Evolutionary conservation across 2,113 vertebrate species (phyloP).

Genomic region (Sylvia atricapilla): DNA sequence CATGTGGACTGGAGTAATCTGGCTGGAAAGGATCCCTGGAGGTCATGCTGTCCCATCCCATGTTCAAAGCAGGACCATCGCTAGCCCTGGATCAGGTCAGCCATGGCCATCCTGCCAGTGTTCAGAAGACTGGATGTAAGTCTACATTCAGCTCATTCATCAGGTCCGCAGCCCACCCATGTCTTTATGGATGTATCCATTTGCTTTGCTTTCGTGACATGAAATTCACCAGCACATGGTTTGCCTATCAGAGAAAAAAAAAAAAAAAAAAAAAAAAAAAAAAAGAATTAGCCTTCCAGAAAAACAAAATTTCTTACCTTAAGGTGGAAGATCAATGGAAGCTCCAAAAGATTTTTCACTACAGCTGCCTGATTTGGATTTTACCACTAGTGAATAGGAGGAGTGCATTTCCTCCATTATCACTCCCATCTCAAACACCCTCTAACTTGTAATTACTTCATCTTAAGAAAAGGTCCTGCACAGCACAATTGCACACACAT

Average conservation of each 20-base stretch:
- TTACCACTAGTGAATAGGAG: not conserved
- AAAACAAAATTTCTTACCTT: not conserved
- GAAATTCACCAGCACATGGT: accelerated
- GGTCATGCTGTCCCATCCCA: not conserved
- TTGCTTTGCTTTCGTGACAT: not conserved
- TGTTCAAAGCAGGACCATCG: not conserved
- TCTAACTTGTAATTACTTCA: not conserved
- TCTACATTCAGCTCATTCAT: not conserved
- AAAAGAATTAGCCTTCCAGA: not conserved
- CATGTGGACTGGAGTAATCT: not conserved
- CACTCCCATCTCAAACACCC: not conserved
- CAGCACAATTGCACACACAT: not conserved
- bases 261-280: no score
- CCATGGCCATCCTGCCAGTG: accelerated
- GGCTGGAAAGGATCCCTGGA: not conserved
- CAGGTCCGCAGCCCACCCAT: not conserved
- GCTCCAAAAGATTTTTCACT: not conserved
- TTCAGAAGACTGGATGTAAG: not conserved
- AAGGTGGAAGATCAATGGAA: not conserved
- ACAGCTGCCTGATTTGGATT: not conserved
- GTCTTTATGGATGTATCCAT: not conserved
- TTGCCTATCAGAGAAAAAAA: not conserved
- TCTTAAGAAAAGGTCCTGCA: not conserved
- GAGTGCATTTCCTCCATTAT: not conserved
- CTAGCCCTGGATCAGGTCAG: not conserved